Percentiles rank a stretch among this genome's conserved stretches.
Evolutionary conservation across 2,113 vertebrate species (phyloP).

Genomic region (Cinclus cinclus): DNA sequence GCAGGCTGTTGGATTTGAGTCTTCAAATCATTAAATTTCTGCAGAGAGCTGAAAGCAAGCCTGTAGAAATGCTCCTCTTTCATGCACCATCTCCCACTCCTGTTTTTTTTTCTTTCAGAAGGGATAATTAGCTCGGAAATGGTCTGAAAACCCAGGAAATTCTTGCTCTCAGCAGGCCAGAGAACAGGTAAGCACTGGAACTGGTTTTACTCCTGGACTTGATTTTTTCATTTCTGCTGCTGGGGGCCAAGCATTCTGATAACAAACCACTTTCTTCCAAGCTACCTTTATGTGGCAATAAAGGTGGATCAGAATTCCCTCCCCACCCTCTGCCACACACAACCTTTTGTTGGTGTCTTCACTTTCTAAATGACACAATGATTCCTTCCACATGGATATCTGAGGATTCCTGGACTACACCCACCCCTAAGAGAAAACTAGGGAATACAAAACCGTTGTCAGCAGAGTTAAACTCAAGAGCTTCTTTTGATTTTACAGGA

Average conservation of each 20-base stretch:
- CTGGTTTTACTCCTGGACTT: neutral
- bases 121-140: neutral
- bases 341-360: neutral
- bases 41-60: neutral
- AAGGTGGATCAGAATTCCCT: neutral
- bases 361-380: neutral
- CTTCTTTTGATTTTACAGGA: neutral
- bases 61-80: neutral
- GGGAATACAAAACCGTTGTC: neutral
- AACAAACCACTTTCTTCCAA: neutral
- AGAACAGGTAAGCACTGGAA: neutral
- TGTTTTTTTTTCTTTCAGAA: neutral
- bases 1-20: neutral
- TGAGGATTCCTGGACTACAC: neutral
- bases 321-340: neutral
- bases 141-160: neutral
- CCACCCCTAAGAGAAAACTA: neutral
- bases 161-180: neutral
- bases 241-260: neutral
- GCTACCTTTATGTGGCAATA: neutral
- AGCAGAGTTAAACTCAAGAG: neutral
- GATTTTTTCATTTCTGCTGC: neutral
- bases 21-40: neutral
- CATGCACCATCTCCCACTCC: neutral
- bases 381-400: neutral